Conservation (phyloP, 2,113 vertebrate genomes). For the Sander vitreus region DNA sequence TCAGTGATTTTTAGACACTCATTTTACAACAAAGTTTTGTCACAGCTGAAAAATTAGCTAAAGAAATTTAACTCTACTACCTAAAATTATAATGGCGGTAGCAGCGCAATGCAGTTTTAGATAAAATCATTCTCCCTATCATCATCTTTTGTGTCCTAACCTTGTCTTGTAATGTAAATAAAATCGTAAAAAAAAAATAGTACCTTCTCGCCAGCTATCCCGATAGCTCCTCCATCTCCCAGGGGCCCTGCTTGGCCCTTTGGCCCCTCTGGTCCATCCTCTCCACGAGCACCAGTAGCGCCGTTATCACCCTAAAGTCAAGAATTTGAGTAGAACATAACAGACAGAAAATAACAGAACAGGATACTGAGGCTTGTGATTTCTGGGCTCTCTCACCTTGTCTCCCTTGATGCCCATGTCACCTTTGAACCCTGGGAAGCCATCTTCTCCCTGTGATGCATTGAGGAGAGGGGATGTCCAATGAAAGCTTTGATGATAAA, state of each 20-base stretch:
- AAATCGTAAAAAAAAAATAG: not conserved
- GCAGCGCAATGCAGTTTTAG: not conserved
- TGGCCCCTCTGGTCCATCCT: slow-evolving; percentile 91
- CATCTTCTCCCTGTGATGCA: slow-evolving; percentile 90
- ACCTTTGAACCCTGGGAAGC: slow-evolving; percentile 93
- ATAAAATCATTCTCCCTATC: not conserved
- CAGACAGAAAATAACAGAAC: slow-evolving; percentile 1
- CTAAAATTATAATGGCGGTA: not conserved
- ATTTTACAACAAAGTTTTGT: not conserved
- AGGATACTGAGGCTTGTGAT: not conserved
- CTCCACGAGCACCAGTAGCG: slow-evolving; percentile 83
- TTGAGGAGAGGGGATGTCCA: slow-evolving; percentile 30
- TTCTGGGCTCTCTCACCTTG: slow-evolving; percentile 81
- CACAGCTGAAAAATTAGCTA: not conserved
- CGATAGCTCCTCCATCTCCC: slow-evolving; percentile 86
- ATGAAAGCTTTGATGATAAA: slow-evolving; percentile 28
- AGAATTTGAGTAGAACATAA: not conserved
- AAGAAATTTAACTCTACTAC: not conserved
- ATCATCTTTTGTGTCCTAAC: slow-evolving; percentile 1
- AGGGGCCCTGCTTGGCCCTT: slow-evolving; percentile 88
- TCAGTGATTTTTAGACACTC: slow-evolving; percentile 9
- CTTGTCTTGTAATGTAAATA: not conserved
- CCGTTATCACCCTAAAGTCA: slow-evolving; percentile 87
- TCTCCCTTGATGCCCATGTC: slow-evolving; percentile 92
- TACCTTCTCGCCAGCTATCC: slow-evolving; percentile 92